Conservation (phyloP, 2,113 vertebrate species). For the Chascanopsetta lugubris region DNA sequence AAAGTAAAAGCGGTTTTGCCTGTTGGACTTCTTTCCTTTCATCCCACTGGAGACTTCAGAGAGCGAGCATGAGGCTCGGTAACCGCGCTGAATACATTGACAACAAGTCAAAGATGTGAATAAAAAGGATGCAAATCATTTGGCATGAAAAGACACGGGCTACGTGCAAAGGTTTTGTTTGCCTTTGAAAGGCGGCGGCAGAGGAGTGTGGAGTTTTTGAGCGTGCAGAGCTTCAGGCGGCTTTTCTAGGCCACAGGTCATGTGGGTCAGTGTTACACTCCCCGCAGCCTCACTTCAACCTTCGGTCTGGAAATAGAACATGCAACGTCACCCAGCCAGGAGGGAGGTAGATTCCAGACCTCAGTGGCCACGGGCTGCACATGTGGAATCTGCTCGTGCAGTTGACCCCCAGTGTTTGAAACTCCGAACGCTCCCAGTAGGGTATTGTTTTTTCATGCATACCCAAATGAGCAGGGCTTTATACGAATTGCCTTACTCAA, state of each 20-base stretch:
- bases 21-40: constrained; percentile 57
- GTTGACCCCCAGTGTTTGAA: constrained; percentile 75
- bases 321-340: constrained; percentile 78
- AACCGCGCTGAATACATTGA: constrained; percentile 64
- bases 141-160: constrained; percentile 72
- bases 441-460: constrained; percentile 74
- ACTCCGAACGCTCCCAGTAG: constrained; percentile 69
- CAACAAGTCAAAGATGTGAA: constrained; percentile 76
- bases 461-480: constrained; percentile 68
- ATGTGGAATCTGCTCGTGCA: constrained; percentile 72
- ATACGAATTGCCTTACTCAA: constrained; percentile 58
- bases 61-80: constrained; percentile 56
- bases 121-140: constrained; percentile 79
- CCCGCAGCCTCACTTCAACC: constrained; percentile 81
- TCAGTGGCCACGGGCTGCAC: constrained; percentile 72
- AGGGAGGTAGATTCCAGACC: constrained; percentile 76
- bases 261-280: constrained; percentile 82
- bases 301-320: constrained; percentile 78
- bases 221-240: constrained; percentile 74
- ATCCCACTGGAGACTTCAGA: constrained; percentile 67
- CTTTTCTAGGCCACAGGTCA: constrained; percentile 81
- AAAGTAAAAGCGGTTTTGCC: constrained; percentile 73
- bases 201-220: constrained; percentile 70
- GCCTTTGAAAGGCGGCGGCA: constrained; percentile 70
- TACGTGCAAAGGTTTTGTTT: constrained; percentile 63